Conservation (phyloP, 2,888 invertebrate species). For the Ennomos erosarius region DNA sequence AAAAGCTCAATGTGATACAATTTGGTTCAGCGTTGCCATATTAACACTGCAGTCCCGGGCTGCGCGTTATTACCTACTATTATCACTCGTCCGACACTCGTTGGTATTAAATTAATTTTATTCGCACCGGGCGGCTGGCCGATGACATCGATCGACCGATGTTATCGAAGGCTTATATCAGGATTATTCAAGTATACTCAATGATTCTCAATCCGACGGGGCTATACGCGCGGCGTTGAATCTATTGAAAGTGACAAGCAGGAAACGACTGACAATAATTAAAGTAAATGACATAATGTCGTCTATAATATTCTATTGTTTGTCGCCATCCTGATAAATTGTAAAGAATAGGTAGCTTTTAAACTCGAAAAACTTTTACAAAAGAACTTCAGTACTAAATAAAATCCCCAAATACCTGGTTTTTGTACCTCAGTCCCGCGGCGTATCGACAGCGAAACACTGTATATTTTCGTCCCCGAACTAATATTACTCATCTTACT, state of each 20-base stretch:
- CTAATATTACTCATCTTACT: slow-evolving; percentile 49
- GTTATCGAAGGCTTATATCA: slow-evolving; percentile 10
- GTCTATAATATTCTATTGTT: no score
- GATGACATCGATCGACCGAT: slow-evolving; percentile 29
- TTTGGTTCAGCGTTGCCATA: slow-evolving; percentile 34
- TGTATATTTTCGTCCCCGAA: slow-evolving; percentile 27
- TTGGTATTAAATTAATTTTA: slow-evolving; percentile 51
- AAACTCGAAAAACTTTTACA: no score
- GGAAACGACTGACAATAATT: slow-evolving; percentile 19
- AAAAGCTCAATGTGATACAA: slow-evolving; percentile 21
- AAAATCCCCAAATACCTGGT: no score
- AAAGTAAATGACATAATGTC: no score
- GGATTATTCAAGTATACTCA: slow-evolving; percentile 45
- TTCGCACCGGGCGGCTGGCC: slow-evolving; percentile 15
- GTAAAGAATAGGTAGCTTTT: no score
- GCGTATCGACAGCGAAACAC: no score
- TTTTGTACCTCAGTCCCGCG: no score
- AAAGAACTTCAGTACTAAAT: no score
- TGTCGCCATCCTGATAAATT: no score
- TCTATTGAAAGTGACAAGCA: slow-evolving; percentile 30
- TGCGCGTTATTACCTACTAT: slow-evolving; percentile 52
- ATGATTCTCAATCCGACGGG: slow-evolving; percentile 51
- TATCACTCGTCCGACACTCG: slow-evolving; percentile 51
- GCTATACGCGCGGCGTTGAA: slow-evolving; percentile 32
- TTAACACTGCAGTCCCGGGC: slow-evolving; percentile 40